Conservation (phyloP, 2,888 invertebrate species). For the Strigamia maritima region DNA sequence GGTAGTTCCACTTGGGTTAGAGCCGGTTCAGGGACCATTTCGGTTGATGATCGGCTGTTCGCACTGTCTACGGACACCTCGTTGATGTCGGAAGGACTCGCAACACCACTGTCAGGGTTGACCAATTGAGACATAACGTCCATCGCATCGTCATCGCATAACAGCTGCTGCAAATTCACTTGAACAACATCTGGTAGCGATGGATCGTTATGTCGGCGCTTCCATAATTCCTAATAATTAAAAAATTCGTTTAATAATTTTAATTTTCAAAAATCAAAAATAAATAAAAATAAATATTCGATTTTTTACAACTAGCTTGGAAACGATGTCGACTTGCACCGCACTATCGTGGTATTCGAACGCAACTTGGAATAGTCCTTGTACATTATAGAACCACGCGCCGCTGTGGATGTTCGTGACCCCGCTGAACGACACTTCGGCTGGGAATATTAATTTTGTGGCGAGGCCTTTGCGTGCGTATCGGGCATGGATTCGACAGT, state of each 20-base stretch:
- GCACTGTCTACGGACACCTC: neutral
- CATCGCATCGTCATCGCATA: neutral
- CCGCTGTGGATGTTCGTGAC: conserved; percentile 40
- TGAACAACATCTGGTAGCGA: conserved; percentile 33
- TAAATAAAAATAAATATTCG: neutral
- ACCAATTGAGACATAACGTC: neutral
- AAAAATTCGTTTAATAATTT: neutral
- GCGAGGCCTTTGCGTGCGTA: conserved; percentile 40
- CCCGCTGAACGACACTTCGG: conserved; percentile 38
- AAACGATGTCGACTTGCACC: conserved; percentile 40
- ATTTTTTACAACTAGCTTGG: conserved; percentile 36
- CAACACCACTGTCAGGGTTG: neutral
- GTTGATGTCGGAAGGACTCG: conserved; percentile 1
- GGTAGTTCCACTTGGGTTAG: neutral
- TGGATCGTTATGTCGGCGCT: conserved; percentile 35
- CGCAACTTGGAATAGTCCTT: conserved; percentile 40
- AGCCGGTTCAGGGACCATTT: neutral
- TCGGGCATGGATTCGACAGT: conserved; percentile 40
- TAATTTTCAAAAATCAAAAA: neutral
- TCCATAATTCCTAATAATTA: conserved; percentile 39
- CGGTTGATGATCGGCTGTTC: neutral
- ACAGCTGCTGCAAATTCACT: conserved; percentile 34
- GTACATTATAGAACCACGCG: conserved; percentile 41
- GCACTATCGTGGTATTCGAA: conserved; percentile 39
- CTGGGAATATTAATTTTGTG: conserved; percentile 40